These are phyloP conservation scores for Pandion haliaetus DNA, from an alignment of 2,113 vertebrate species.

Conservation along the genomic window DNA sequence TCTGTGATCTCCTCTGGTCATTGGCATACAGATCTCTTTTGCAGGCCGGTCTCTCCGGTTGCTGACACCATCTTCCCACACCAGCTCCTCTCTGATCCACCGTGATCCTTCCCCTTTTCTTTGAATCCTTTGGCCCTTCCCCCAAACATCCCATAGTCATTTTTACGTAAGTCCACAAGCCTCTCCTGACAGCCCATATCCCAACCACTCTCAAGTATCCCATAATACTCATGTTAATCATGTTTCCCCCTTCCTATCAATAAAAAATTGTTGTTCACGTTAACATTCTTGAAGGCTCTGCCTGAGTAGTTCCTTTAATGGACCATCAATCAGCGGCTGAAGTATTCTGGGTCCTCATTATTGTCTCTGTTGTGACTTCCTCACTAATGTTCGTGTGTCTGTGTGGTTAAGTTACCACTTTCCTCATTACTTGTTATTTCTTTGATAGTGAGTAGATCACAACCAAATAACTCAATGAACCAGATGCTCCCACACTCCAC, in stretches of 20 bases:
- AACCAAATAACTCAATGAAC: background rate
- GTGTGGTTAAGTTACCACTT: background rate
- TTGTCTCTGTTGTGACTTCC: background rate
- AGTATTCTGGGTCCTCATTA: background rate
- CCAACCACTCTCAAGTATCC: background rate
- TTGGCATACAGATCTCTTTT: background rate
- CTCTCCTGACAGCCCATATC: background rate
- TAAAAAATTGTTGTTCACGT: background rate
- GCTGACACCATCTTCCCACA: background rate
- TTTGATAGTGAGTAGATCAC: background rate
- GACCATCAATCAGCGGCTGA: background rate
- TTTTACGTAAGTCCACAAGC: background rate
- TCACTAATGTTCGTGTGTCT: background rate
- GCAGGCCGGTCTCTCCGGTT: background rate
- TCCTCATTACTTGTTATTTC: background rate
- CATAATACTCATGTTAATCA: background rate
- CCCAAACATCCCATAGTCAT: background rate
- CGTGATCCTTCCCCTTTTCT: background rate
- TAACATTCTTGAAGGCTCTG: background rate
- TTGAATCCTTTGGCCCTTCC: background rate
- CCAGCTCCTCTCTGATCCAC: background rate
- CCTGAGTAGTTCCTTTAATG: background rate
- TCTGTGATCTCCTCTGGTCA: background rate
- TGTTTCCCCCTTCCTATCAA: background rate
- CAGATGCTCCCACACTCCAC: background rate